A percentile compares a stretch with the other conserved stretches of the same genome.
Conservation (phyloP, 2,797 vertebrate species). For the Pachyuromys duprasi region DNA sequence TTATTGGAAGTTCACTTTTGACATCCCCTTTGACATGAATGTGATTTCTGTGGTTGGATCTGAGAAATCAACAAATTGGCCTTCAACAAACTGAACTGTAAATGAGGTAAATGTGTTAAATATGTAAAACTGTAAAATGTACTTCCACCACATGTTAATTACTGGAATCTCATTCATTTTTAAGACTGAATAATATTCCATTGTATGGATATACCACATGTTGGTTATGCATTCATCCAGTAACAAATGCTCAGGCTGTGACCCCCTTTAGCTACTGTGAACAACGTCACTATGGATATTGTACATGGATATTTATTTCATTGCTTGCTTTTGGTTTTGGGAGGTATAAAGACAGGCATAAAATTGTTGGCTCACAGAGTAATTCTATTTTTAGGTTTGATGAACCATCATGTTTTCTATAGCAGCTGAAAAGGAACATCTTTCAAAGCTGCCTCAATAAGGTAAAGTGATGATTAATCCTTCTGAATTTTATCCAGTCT, state of each 20-base stretch:
- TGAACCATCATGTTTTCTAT: not conserved
- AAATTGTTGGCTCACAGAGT: not conserved
- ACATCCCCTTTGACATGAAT: too few species aligned
- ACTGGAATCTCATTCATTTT: not conserved
- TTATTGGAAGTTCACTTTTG: not conserved
- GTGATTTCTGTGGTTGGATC: constrained; percentile 99
- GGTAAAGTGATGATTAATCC: constrained; percentile 58
- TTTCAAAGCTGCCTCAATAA: constrained; percentile 50
- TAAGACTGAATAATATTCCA: not conserved
- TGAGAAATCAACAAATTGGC: constrained; percentile 98
- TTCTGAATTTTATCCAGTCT: constrained; percentile 45
- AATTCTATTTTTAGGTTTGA: constrained; percentile 42
- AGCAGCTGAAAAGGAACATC: constrained; percentile 30
- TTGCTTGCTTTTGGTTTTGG: not conserved
- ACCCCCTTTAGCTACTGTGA: not conserved
- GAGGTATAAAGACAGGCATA: not conserved
- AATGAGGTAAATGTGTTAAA: constrained; percentile 87
- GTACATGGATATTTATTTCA: not conserved
- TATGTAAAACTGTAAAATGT: too few species aligned
- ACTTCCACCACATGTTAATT: not conserved
- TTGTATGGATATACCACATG: not conserved
- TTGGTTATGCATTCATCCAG: not conserved
- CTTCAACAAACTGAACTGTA: constrained; percentile 99
- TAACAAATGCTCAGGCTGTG: not conserved
- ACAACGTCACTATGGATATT: not conserved